Evolutionary conservation across 2,888 invertebrate genomes (phyloP), one percentile per base, ranked within the genome.

Genomic region (Cantharis rufa): DNA sequence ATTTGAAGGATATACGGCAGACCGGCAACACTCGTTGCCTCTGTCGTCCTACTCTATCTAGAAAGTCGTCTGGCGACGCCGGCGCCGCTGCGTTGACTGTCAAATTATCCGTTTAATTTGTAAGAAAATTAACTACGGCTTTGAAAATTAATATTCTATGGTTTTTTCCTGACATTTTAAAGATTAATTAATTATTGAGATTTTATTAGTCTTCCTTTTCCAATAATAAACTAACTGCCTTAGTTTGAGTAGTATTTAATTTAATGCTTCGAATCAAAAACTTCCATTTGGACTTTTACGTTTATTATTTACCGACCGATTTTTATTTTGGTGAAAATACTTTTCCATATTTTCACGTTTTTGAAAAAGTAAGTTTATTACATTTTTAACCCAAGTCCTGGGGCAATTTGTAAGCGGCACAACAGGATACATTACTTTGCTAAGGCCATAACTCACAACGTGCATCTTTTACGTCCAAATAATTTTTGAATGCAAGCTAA

Each of bases 361-460:
- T 48, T 7, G 48, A n/a, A 48, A 48, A 48, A n/a, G n/a, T 48
- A 48, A 48, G 32, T 69, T 73, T 73, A 70, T 74, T 74, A 64
- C 74, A 21, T 70, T 61, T 63, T 63, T 74, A 48, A 69, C 63
- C 62, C 70, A 74, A 70, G 74, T 62, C 74, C 74, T 74, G 62
- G 18, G 74, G 74, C 70, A 70, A 70, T 74, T 74, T 63, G 74
- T 70, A 70, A 70, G 74, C 74, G 63, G 69, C 28, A 74, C 74
- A 74, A 74, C 73, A 73, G 73, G 73, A 73, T 73, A 62, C 69
- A 73, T 73, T 73, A 73, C 74, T 74, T 32, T 10, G 74, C 27
- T 15, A 70, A 70, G 64, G 70, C 64, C 70, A 18, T 70, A 74
- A 69, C 63, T 74, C 70, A 64, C 70, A 28, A 32, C 61, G 18